Base-by-base conservation (phyloP, 2,888 invertebrate species). In the Megaustenia siamemsis region DNA sequence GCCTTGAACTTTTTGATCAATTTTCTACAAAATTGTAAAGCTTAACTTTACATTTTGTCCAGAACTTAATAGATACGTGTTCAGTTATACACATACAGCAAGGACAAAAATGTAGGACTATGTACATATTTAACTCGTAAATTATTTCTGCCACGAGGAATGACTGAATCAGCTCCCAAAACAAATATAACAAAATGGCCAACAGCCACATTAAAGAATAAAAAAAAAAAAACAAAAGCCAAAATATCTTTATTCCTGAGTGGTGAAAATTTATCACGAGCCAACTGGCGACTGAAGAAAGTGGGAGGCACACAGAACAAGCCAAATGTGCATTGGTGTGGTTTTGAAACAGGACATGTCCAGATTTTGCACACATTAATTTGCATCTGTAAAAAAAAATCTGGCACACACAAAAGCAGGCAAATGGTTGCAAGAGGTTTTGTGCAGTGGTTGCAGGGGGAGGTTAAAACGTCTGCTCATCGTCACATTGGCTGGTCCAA, bases 401-500 rank as follows among this genome's bases (percentile, higher is more conserved):
- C n/a, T n/a, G n/a, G 32, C 63, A 63, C 32, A 63, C 53, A 53
- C 53, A 18, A 6, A 32, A 15, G 56, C 53, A 49, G 4, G 45
- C 56, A 78, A 15, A 28, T 18, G 63, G n/a, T 40, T 45, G 66
- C 63, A 32, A 63, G 66, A 43, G 66, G 35, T 32, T 38, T 24
- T 49, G 53, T 18, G 32, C 35, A 35, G 63, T 18, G 18, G 40
- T 43, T 15, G 77, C n/a, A 15, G 28, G 43, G 21, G 32, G 21
- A 15, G 73, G 68, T 87, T 87, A 93, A 87, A 93, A 93, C 40
- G 92, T 93, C 88, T 93, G 91, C 71, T 92, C 93, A 88, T 97
- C 97, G 94, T 96, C 96, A 95, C 98, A 98, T 93, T 97, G 96
- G 92, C 96, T 96, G 43, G 97, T 97, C 90, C 96, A 95, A 93